These are phyloP conservation scores for Clitarchus hookeri DNA, from an alignment of 2,888 invertebrate species.

Conservation along the genomic window DNA sequence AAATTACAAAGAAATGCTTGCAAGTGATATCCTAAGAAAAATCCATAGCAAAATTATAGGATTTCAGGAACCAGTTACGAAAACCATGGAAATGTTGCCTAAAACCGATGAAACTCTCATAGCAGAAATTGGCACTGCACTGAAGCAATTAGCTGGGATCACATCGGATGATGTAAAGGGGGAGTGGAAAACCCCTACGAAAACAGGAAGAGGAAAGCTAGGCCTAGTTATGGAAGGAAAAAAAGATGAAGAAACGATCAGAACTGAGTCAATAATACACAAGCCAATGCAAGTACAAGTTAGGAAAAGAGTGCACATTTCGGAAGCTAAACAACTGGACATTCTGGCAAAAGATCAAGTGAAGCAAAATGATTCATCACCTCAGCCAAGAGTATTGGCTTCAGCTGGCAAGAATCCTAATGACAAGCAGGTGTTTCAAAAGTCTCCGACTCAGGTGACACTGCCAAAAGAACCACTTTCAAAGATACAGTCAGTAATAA, in stretches of 20 bases:
- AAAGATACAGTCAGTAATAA: neutral
- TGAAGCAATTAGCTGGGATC: neutral
- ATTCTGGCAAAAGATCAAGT: neutral
- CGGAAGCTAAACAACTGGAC: neutral
- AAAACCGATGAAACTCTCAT: neutral
- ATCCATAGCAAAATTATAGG: neutral
- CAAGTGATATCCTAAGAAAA: neutral
- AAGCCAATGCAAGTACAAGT: neutral
- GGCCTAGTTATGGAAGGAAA: neutral
- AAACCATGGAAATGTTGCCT: neutral
- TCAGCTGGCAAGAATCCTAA: neutral
- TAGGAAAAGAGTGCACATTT: neutral
- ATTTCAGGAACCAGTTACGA: neutral
- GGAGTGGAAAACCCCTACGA: neutral
- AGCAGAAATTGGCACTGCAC: neutral
- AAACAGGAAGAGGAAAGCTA: neutral
- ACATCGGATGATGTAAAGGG: neutral
- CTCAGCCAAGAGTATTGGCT: neutral
- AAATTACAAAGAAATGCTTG: neutral
- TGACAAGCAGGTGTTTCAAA: neutral
- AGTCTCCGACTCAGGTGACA: neutral
- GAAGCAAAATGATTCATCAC: neutral
- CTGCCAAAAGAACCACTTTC: neutral
- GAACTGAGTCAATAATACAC: neutral
- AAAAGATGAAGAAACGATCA: neutral